Percentiles rank a stretch among this genome's conserved stretches.
Conservation (phyloP, 2,888 invertebrate species). For the Leptogaster cylindrica region DNA sequence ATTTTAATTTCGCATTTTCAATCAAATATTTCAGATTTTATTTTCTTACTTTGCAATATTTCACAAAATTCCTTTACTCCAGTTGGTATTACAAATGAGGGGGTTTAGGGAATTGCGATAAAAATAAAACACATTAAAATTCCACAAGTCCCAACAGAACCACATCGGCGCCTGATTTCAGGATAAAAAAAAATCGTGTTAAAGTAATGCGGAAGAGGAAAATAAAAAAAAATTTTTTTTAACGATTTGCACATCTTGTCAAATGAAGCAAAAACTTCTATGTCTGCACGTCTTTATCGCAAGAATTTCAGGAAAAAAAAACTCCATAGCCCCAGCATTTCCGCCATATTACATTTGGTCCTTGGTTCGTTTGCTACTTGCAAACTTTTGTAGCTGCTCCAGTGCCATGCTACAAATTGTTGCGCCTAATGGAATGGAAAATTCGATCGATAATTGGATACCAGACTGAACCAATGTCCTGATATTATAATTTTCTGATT, state of each 20-base stretch:
- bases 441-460: slow-evolving; percentile 36
- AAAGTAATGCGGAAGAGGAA: too few relatives aligned
- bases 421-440: slow-evolving; percentile 48
- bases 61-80: too few relatives aligned
- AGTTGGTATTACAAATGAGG: too few relatives aligned
- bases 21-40: too few relatives aligned
- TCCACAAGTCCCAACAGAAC: too few relatives aligned
- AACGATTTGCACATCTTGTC: background rate
- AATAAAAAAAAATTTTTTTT: too few relatives aligned
- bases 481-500: slow-evolving; percentile 23
- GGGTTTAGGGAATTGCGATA: too few relatives aligned
- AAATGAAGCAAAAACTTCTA: background rate
- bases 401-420: slow-evolving; percentile 48
- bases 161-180: too few relatives aligned
- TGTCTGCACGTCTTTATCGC: background rate
- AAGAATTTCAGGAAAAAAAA: background rate
- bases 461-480: background rate
- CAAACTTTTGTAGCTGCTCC: background rate
- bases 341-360: background rate
- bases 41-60: too few relatives aligned
- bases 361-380: background rate
- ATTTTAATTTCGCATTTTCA: too few relatives aligned
- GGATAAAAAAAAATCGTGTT: too few relatives aligned
- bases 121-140: too few relatives aligned
- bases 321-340: background rate